Conservation (phyloP, 2,888 invertebrate genomes). For the Tromatobia lineatoria region DNA sequence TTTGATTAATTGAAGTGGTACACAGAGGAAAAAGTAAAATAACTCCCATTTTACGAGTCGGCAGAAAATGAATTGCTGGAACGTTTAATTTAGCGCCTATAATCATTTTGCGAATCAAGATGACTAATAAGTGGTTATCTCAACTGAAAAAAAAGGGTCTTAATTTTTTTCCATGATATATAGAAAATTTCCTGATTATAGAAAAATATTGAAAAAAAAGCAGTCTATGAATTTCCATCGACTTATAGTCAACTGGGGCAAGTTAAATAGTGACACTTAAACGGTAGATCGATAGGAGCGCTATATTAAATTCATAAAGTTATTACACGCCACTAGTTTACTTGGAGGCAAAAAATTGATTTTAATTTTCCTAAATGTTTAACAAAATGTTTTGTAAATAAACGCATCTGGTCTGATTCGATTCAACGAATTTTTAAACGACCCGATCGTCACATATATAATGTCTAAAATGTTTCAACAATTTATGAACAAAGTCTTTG, state of each 20-base stretch:
- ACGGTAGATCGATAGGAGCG: slow-evolving; percentile 41
- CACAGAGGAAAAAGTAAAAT: too few species aligned
- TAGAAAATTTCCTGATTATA: too few species aligned
- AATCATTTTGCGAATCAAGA: too few species aligned
- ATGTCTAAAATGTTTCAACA: background rate
- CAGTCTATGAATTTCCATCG: slow-evolving; percentile 5
- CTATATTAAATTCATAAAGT: slow-evolving; percentile 39
- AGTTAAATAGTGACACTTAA: slow-evolving; percentile 33
- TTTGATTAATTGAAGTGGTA: slow-evolving; percentile 18
- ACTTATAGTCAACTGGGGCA: background rate
- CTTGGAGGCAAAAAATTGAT: background rate
- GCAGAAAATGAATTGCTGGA: too few species aligned
- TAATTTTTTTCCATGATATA: too few species aligned
- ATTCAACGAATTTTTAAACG: background rate
- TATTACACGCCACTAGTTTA: background rate
- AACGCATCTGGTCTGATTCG: background rate
- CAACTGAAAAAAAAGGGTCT: too few species aligned
- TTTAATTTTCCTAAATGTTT: background rate
- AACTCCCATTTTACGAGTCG: too few species aligned
- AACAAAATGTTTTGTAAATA: slow-evolving; percentile 1
- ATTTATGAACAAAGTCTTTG: too few species aligned
- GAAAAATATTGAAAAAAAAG: slow-evolving; percentile 18
- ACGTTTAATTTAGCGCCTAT: too few species aligned
- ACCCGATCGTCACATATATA: background rate
- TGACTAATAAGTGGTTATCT: too few species aligned